Percentiles rank a stretch among this genome's conserved stretches.
Conservation (phyloP, 1,140 invertebrate genomes). For the Tetragnatha versicolor region DNA sequence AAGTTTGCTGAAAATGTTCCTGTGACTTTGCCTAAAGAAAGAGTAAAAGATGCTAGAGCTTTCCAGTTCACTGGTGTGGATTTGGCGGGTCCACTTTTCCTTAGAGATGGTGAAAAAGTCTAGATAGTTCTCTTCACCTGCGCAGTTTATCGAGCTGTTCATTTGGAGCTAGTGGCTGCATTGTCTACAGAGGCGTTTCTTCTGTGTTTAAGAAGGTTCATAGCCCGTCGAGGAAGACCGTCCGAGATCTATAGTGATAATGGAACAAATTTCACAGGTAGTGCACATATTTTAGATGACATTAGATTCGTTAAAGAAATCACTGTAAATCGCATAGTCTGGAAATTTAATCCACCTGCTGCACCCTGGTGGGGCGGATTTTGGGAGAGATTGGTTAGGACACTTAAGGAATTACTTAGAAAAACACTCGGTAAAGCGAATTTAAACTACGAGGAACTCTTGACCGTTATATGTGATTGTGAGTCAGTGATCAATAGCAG, state of each 20-base stretch:
- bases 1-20: not conserved
- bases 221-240: not conserved
- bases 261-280: constrained; percentile 4
- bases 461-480: not conserved
- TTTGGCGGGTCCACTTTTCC: not conserved
- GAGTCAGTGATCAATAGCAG: constrained; percentile 5
- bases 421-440: constrained; percentile 56
- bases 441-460: constrained; percentile 6
- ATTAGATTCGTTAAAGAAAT: constrained; percentile 1
- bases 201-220: not conserved
- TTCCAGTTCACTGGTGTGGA: not conserved
- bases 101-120: not conserved
- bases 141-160: not conserved
- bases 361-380: too few relatives aligned
- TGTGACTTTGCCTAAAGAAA: not conserved
- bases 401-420: constrained; percentile 58
- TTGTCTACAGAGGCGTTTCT: constrained; percentile 9
- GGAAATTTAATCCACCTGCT: constrained; percentile 1
- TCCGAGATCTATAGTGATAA: constrained; percentile 3
- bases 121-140: not conserved
- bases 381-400: constrained; percentile 62
- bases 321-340: not conserved
- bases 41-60: not conserved
- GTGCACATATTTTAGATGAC: too few relatives aligned
- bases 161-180: not conserved